Base-by-base conservation (phyloP, 37 sponge, comb jelly and placozoan genomes). In the Hormiphora californensis region DNA sequence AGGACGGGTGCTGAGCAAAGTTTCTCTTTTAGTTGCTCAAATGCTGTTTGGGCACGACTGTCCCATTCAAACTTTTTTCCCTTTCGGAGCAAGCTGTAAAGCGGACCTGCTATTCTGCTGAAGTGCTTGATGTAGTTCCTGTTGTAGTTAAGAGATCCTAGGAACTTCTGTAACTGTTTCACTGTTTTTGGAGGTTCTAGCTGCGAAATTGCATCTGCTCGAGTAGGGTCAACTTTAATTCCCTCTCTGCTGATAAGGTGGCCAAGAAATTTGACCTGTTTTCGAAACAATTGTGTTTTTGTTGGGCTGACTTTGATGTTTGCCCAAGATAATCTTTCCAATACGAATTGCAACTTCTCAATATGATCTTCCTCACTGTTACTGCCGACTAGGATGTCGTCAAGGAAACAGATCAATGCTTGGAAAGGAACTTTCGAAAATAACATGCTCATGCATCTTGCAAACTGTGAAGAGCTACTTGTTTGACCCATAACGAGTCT, bases 401-500 rank as follows among this genome's bases (percentile, higher is more conserved):
- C 61, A 30, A 57, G n/a, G 23, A 28, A 57, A 23, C n/a, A 12
- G 23, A 57, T 57, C 3, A 57, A 28, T 5, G 30, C 3, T 5
- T 12, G 4, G 61, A 57, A 57, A 15, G 61, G 61, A 57, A 57
- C 27, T 15, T 57, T 57, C n/a, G 61, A 28, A 23, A 57, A 28
- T 15, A 57, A 15, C 9, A 21, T 5, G 27, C 27, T 57, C 3
- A 57, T 19, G 7, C 15, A 5, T 4, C 61, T 25, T 28, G 15
- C 7, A 21, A 40, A 73, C 46, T 73, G 81, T 5, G 81, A n/a
- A 32, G 39, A 36, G 21, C 46, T 43, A 0, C 11, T 32, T 27
- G 81, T 73, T 17, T 40, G 41, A 41, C 81, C 81, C 81, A 40
- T 39, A 27, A 32, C 36, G n/a, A 73, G 9, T 40, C 81, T 43